A percentile compares a stretch with the other conserved stretches of the same genome.
Conservation (phyloP, 2,797 vertebrate genomes). For the Aulostomus chinensis region DNA sequence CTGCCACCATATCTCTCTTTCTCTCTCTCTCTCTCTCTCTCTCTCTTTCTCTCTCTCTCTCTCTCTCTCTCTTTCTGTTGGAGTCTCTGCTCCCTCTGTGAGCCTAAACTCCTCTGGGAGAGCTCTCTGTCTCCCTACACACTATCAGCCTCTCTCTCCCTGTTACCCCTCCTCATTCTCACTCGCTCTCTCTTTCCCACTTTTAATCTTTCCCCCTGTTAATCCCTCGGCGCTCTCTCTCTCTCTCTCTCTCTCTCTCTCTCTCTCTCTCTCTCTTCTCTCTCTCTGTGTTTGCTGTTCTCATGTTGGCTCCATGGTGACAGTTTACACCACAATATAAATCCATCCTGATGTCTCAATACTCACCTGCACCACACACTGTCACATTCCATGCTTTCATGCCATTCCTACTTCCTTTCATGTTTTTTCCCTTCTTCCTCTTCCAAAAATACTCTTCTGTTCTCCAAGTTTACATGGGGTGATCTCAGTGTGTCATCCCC, state of each 20-base stretch:
- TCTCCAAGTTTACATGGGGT: background rate
- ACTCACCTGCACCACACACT: background rate
- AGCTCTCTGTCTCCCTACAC: background rate
- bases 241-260: slow-evolving; percentile 36
- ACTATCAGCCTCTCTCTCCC: slow-evolving; percentile 32
- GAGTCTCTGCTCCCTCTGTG: slow-evolving; percentile 2
- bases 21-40: slow-evolving; percentile 1
- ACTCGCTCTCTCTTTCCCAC: slow-evolving; percentile 21
- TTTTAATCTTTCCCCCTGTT: slow-evolving; percentile 18
- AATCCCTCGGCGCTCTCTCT: slow-evolving; percentile 1
- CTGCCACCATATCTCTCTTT: no score
- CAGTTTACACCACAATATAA: background rate
- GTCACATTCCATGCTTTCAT: background rate
- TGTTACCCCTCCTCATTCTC: slow-evolving; percentile 28
- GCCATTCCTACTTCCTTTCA: background rate
- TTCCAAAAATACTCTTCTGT: background rate
- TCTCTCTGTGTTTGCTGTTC: background rate
- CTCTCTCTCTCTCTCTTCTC: background rate
- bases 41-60: background rate
- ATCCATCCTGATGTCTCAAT: slow-evolving; percentile 15
- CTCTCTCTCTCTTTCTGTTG: slow-evolving; percentile 10
- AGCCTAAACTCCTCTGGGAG: slow-evolving; percentile 10
- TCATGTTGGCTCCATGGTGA: slow-evolving; percentile 7
- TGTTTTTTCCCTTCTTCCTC: no score
- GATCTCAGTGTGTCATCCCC: background rate